phyloP scores from a whole-genome alignment of 2,888 invertebrate genomes.

The Watsonalla binaria region DNA sequence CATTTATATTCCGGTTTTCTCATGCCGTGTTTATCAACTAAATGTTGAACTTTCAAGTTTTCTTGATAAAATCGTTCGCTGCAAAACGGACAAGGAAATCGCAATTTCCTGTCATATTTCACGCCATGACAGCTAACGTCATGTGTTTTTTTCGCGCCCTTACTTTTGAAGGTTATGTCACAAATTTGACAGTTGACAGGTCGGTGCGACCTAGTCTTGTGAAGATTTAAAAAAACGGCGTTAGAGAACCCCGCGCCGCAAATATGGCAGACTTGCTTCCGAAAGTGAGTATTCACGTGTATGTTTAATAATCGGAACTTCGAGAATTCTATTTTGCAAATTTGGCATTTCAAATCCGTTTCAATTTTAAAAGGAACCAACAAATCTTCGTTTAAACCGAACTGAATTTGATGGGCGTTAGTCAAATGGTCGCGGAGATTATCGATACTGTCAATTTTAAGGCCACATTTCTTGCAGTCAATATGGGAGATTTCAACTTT shows the following conservation, averaged over 20 bases:
- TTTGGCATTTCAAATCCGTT: slow-evolving; percentile 44
- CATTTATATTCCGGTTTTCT: slow-evolving; percentile 51
- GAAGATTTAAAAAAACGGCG: slow-evolving; percentile 55
- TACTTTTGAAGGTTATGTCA: slow-evolving; percentile 32
- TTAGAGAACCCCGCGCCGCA: slow-evolving; percentile 63
- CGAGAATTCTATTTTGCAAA: slow-evolving; percentile 46
- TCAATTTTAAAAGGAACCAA: slow-evolving; percentile 59
- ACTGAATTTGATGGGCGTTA: slow-evolving; percentile 32
- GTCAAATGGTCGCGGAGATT: slow-evolving; percentile 40
- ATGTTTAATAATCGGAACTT: slow-evolving; percentile 55
- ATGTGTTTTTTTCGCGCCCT: slow-evolving; percentile 25
- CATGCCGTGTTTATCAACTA: slow-evolving; percentile 47
- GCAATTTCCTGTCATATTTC: slow-evolving; percentile 34
- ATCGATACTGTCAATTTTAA: slow-evolving; percentile 25
- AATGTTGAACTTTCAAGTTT: slow-evolving; percentile 39
- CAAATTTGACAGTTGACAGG: slow-evolving; percentile 43
- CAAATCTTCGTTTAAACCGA: slow-evolving; percentile 41
- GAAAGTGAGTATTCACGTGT: slow-evolving; percentile 63
- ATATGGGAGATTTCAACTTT: slow-evolving; percentile 60
- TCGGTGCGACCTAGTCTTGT: slow-evolving; percentile 48
- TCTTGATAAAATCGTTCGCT: slow-evolving; percentile 51
- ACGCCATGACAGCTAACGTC: slow-evolving; percentile 21
- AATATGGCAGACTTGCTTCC: slow-evolving; percentile 60
- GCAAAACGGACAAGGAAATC: slow-evolving; percentile 55
- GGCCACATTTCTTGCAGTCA: slow-evolving; percentile 48